Base-by-base conservation (phyloP, 2,797 vertebrate species). In the Euphonia xanthogaster region DNA sequence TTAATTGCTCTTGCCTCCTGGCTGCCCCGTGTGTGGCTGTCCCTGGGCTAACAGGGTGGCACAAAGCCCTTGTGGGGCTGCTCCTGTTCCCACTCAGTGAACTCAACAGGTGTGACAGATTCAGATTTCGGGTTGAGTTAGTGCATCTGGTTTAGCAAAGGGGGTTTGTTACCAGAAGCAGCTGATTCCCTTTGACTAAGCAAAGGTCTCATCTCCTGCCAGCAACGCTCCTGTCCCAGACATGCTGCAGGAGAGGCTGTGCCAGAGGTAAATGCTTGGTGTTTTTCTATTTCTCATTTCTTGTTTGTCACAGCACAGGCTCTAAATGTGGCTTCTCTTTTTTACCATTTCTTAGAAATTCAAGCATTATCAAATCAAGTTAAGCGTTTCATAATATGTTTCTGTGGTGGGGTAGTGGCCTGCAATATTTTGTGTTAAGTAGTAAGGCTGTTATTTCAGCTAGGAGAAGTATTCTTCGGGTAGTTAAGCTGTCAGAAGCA, bases 371-470 rank as follows among this genome's bases (percentile, higher is more conserved):
- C 51, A 15, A 86, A 95, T 94, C 68, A 84, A 95, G 55, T 75
- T 92, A 44, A 2, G 58, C 80, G 21, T 92, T 93, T 72, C 65
- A 47, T 90, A 85, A 57, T 92, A 75, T 50, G 45, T 93, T 95
- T 77, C 39, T 96, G 78, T 67, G 70, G 77, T 89, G 73, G 85
- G 54, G 67, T 33, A 57, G 75, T 28, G 63, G 80, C 85, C 76
- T 90, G 75, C 73, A 94, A 55, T 84, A 90, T 81, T 94, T 86
- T 1, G 70, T 73, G 73, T 88, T 77, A 60, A 95, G 68, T 70
- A 81, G 72, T 47, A 48, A 91, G 83, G 89, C 87, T 91, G 70
- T 94, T 96, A 92, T 92, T 97, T 96, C 61, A 83, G 35, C 58
- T 65, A 63, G 53, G 68, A 91, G 83, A 48, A 88, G 23, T 48